Evolutionary conservation across 2,113 vertebrate species (phyloP), one percentile per base, ranked within the genome.

Genomic region (Acanthisitta chloris): DNA sequence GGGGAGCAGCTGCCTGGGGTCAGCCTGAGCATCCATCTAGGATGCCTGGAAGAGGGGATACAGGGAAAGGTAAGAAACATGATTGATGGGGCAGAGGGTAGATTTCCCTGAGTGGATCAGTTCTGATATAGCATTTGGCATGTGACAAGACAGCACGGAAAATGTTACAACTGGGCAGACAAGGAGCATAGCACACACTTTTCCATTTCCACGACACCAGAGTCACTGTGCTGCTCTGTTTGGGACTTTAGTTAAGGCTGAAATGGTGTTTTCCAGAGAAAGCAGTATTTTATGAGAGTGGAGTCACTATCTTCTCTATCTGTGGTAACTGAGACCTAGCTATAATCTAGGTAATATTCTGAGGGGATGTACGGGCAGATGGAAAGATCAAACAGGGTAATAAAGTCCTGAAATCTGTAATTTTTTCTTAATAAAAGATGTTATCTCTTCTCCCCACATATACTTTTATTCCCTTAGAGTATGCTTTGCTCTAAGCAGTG

Each of bases 201-300:
- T 62, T 54, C 28, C 31, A 4, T 71, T 42, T 59, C n/a, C 31
- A 20, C 25, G 6, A 5, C 28, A 17, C 20, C 40, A 49, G 48
- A 42, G 57, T 34, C 43, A 15, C 54, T 59, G 31, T 0, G 0
- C n/a, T 77, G 36, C 48, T 61, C 46, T 1, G 0, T 46, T 12
- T 43, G 38, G 24, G 31, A 33, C 54, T 64, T 1, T 3, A 74
- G 42, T 11, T 55, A 48, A 45, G 31, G 13, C 6, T 74, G 12
- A 49, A 93, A 36, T 6, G 7, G 8, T 55, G 31, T 26, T 78
- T 86, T 90, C n/a, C 58, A 80, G 58, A 70, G 42, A 58, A 64
- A 90, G 14, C 2, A 2, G 11, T 38, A 17, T 24, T 82, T 77
- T 40, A 14, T 38, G 54, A 66, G 14, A 82, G 26, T n/a, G 33